These are phyloP conservation scores for Bovichtus diacanthus DNA, from an alignment of 2,797 vertebrate genomes.

Conservation along the genomic window DNA sequence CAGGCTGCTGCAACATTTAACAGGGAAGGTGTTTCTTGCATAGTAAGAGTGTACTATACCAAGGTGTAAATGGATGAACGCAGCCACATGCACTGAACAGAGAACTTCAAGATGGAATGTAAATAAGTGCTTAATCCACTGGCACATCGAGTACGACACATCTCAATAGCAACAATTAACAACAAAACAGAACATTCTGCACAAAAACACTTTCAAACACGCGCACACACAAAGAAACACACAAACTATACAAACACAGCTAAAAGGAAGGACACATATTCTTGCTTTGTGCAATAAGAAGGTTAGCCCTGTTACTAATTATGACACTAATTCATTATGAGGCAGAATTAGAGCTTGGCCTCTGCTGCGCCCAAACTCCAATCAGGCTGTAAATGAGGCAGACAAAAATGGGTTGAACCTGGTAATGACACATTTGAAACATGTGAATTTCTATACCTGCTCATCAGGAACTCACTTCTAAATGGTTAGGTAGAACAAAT, in stretches of 20 bases:
- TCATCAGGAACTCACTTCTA: slow-evolving; percentile 26
- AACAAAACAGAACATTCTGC: slow-evolving; percentile 70
- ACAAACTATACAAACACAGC: slow-evolving; percentile 47
- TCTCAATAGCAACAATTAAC: slow-evolving; percentile 79
- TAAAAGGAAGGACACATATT: slow-evolving; percentile 51
- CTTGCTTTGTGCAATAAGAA: slow-evolving; percentile 68
- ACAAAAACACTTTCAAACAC: slow-evolving; percentile 41
- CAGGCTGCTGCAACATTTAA: slow-evolving; percentile 37
- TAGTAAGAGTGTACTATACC: neutral
- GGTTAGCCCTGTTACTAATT: slow-evolving; percentile 82
- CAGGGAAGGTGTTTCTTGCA: neutral
- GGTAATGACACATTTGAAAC: slow-evolving; percentile 68
- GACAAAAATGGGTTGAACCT: slow-evolving; percentile 73
- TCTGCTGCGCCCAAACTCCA: slow-evolving; percentile 76
- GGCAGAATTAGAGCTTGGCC: slow-evolving; percentile 79
- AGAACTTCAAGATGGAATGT: slow-evolving; percentile 50
- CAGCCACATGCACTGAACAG: slow-evolving; percentile 38
- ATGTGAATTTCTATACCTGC: slow-evolving; percentile 62
- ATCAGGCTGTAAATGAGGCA: slow-evolving; percentile 83
- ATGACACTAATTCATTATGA: slow-evolving; percentile 83
- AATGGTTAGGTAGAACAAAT: slow-evolving; percentile 2
- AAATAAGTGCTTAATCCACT: slow-evolving; percentile 54
- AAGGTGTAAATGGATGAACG: slow-evolving; percentile 15
- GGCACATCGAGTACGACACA: slow-evolving; percentile 63
- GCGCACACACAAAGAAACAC: slow-evolving; percentile 34